These are phyloP conservation scores for Pammene aurita DNA, from an alignment of 2,888 invertebrate genomes.

Conservation along the genomic window DNA sequence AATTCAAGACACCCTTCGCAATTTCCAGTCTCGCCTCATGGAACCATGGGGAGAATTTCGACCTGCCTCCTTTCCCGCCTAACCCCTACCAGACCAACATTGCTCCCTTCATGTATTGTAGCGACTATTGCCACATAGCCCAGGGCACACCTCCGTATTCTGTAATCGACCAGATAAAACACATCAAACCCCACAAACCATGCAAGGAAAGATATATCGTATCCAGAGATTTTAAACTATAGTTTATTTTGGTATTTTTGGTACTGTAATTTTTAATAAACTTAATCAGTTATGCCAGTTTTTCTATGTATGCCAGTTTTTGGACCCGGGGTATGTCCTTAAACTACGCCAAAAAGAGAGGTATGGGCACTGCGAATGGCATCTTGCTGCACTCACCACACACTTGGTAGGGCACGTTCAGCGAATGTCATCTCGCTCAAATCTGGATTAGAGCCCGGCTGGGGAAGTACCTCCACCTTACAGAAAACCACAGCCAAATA, in stretches of 20 bases:
- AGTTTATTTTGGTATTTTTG: constrained; percentile 26
- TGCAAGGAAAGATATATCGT: constrained; percentile 62
- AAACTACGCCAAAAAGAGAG: too few relatives aligned
- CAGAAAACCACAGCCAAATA: too few relatives aligned
- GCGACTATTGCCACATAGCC: constrained; percentile 74
- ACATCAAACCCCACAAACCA: constrained; percentile 56
- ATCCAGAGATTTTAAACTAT: constrained; percentile 56
- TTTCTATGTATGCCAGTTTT: background rate
- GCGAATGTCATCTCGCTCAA: too few relatives aligned
- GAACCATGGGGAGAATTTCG: constrained; percentile 68
- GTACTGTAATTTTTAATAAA: background rate
- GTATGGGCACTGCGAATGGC: too few relatives aligned
- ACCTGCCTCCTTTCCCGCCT: constrained; percentile 70
- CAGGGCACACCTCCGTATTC: constrained; percentile 69
- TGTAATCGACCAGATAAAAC: constrained; percentile 67
- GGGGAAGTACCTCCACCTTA: too few relatives aligned
- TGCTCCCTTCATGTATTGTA: constrained; percentile 79
- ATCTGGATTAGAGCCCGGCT: too few relatives aligned
- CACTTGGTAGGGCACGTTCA: too few relatives aligned
- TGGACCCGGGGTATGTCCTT: too few relatives aligned
- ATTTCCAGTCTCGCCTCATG: constrained; percentile 63
- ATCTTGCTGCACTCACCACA: too few relatives aligned
- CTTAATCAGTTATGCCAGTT: background rate
- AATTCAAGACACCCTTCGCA: constrained; percentile 67
- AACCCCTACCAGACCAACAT: constrained; percentile 76